Base-by-base conservation (phyloP, 2,113 vertebrate species). In the Peromyscus californicus region DNA sequence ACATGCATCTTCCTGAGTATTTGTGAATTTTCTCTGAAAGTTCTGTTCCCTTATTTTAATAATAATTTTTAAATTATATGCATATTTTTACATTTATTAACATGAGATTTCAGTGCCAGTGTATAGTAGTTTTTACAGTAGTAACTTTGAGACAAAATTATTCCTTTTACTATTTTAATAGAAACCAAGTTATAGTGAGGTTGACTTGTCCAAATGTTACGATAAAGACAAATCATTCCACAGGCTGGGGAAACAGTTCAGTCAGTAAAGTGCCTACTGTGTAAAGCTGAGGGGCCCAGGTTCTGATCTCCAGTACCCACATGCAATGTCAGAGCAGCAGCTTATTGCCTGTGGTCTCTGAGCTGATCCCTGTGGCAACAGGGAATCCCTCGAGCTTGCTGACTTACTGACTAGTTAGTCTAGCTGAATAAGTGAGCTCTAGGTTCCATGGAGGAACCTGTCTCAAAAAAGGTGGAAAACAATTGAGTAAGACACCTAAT, bases 11-110 rank as follows among this genome's bases (percentile, higher is more conserved):
- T 72, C 61, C 59, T 82, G 3, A 22, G 33, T 7, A 61, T 51
- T 79, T 96, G 5, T 63, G n/a, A 12, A 2, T 70, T 88, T 70
- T 84, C 7, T 48, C 1, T 91, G 45, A 92, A 70, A 92, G 26
- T 13, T 72, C 75, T 24, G 48, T 90, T 15, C 82, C 45, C 94
- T 96, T 74, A 89, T 39, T 89, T 94, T 24, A 96, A 10, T 96
- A 15, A 19, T 96, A 61, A 88, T 84, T 94, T 88, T 89, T 85
- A 22, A 96, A 67, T 93, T 90, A 74, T 39, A 65, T 89, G 84
- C 7, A 90, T 80, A 97, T 92, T 84, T 98, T 3, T 29, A 39
- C 31, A 90, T 12, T 39, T 91, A 63, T 72, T 95, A 89, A 8
- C 31, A 59, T 93, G 29, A 97, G 39, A 80, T 87, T 95, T 89